phyloP scores from a whole-genome alignment of 2,113 vertebrate genomes.

The Strigops habroptila region DNA sequence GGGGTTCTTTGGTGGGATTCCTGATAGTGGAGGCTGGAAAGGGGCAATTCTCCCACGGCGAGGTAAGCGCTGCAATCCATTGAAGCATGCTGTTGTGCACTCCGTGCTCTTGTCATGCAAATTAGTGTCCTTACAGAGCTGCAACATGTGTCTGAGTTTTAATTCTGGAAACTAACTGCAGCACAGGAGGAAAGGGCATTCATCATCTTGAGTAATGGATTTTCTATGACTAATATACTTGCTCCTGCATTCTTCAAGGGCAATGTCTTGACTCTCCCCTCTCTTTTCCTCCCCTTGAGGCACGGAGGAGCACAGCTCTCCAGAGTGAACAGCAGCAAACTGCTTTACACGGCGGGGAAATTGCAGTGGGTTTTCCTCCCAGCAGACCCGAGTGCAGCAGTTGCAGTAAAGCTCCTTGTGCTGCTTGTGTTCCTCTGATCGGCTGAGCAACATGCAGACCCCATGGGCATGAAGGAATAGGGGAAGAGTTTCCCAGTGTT shows the following conservation, averaged over 20 bases:
- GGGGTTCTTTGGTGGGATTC: neutral
- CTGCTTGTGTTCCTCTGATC: neutral
- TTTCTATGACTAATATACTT: neutral
- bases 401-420: neutral
- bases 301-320: rapidly evolving
- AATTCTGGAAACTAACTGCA: neutral
- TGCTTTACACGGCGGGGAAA: neutral
- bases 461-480: neutral
- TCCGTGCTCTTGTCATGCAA: conserved; percentile 30
- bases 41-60: neutral
- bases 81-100: neutral
- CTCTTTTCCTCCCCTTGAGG: neutral
- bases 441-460: neutral
- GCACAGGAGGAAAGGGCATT: neutral
- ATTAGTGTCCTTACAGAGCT: conserved; percentile 32
- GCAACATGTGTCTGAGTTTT: neutral
- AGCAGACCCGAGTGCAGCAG: neutral
- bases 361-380: neutral
- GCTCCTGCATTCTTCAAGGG: neutral
- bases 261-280: neutral
- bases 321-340: neutral
- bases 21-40: neutral
- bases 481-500: neutral
- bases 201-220: conserved; percentile 11
- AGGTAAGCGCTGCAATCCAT: neutral